Evolutionary conservation across 2,113 vertebrate genomes (phyloP).

Genomic region (Echinops telfairi): DNA sequence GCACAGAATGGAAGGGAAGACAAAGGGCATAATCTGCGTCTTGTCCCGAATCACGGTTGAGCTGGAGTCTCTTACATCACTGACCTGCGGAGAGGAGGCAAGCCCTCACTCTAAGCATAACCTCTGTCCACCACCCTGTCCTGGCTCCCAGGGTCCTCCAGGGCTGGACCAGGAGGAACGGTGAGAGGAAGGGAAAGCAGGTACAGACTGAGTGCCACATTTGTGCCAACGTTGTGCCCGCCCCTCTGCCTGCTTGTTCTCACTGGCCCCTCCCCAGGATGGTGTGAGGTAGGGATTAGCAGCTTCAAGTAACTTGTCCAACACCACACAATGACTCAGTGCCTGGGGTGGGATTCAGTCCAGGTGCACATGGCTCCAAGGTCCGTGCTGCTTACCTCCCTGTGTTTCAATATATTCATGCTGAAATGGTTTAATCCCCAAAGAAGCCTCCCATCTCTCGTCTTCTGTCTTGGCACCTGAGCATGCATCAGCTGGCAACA

Average conservation of each 20-base stretch:
- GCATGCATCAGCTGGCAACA: fast-evolving
- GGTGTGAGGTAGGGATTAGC: neutral
- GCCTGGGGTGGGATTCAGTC: fast-evolving
- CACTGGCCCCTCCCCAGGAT: fast-evolving
- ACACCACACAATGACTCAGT: neutral
- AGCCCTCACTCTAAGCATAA: neutral
- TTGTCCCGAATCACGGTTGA: neutral
- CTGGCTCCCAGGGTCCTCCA: neutral
- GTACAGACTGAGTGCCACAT: fast-evolving
- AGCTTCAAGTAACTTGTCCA: neutral
- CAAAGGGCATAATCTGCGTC: constrained; percentile 14
- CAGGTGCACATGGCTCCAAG: neutral
- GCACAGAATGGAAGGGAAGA: constrained; percentile 56
- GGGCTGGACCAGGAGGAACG: fast-evolving
- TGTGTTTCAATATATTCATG: fast-evolving
- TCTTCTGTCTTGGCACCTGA: neutral
- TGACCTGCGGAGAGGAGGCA: neutral
- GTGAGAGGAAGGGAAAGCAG: fast-evolving
- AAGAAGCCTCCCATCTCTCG: neutral
- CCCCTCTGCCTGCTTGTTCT: neutral
- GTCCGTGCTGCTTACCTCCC: fast-evolving
- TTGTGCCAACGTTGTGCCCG: fast-evolving
- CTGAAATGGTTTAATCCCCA: neutral
- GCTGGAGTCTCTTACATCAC: neutral
- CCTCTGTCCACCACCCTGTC: neutral